Conservation (phyloP, 1,140 invertebrate species). For the Bombyx mori region DNA sequence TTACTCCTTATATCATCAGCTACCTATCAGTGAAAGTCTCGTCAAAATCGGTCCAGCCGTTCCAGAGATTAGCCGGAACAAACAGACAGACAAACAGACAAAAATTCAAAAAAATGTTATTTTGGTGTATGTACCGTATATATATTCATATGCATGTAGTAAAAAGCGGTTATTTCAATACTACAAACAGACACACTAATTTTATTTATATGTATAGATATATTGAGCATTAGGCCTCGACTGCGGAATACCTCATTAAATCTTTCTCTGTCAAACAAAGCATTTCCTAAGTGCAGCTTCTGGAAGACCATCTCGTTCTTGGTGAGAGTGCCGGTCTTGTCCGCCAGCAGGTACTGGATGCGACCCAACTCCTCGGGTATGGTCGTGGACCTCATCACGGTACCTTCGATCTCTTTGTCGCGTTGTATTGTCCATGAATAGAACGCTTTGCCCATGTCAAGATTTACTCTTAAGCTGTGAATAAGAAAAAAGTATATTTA, state of each 20-base stretch:
- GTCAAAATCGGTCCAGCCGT: no score
- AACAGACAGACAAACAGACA: no score
- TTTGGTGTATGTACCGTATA: no score
- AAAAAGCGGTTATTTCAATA: no score
- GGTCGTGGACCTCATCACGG: slow-evolving; percentile 97
- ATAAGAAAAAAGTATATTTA: not conserved
- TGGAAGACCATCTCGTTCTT: slow-evolving; percentile 99
- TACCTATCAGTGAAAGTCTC: no score
- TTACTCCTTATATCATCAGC: no score
- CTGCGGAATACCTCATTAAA: slow-evolving; percentile 82
- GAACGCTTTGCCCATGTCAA: slow-evolving; percentile 98
- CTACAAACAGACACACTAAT: no score
- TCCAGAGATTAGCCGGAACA: no score
- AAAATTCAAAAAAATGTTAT: no score
- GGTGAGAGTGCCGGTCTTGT: slow-evolving; percentile 99
- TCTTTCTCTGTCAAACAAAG: slow-evolving; percentile 88
- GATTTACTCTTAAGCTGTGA: slow-evolving; percentile 93
- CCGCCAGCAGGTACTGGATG: slow-evolving; percentile 95
- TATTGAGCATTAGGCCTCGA: no score
- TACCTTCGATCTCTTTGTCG: slow-evolving; percentile 93
- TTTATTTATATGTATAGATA: no score
- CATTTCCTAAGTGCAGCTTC: slow-evolving; percentile 92
- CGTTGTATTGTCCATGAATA: slow-evolving; percentile 97
- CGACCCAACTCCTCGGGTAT: slow-evolving; percentile 98
- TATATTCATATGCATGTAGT: no score